Base-by-base conservation (phyloP, 2,888 invertebrate genomes). In the Clunio marinus region DNA sequence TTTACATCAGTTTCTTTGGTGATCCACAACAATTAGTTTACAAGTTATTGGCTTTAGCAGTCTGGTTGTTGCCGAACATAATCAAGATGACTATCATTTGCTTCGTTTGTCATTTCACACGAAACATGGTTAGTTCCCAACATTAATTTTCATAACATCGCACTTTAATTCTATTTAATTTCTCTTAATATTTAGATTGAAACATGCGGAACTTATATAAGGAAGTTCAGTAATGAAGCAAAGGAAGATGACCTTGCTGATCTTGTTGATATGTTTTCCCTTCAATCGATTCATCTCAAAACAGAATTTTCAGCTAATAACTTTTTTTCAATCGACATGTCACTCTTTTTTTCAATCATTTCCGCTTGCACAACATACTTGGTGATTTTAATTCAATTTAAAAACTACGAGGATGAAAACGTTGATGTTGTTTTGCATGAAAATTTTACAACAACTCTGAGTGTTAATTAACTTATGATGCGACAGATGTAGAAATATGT, bases 321-420 rank as follows among this genome's bases (percentile, higher is more conserved):
- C 17, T 68, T 68, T 22, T 68, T 68, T 41, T 45, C 68, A 0
- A 68, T 68, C 25, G 68, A 68, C 68, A 68, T 68, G 68, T 68
- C 68, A 10, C 41, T 68, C 2, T 68, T 68, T n/a, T 68, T 46
- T 25, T 27, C 58, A 1, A 58, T 68, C 37, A 68, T 58, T 58
- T 68, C 58, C 17, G 68, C 68, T 15, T 41, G 37, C 20, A 58
- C 68, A 57, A 68, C 68, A 4, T 68, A 68, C 25, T 58, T 68
- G 41, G 68, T 68, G 20, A 68, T 68, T 68, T 58, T 68, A 25
- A 68, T 68, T 37, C 68, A 68, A 37, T 68, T 68, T 35, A 57
- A 68, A 41, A 68, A 68, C 24, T 68, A 68, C 41, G 68, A 68
- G 58, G 58, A 58, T 25, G 68, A 68, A 17, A 66, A 55, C 20